phyloP scores from a whole-genome alignment of 2,797 vertebrate genomes.

The Cercopithecus neglectus region DNA sequence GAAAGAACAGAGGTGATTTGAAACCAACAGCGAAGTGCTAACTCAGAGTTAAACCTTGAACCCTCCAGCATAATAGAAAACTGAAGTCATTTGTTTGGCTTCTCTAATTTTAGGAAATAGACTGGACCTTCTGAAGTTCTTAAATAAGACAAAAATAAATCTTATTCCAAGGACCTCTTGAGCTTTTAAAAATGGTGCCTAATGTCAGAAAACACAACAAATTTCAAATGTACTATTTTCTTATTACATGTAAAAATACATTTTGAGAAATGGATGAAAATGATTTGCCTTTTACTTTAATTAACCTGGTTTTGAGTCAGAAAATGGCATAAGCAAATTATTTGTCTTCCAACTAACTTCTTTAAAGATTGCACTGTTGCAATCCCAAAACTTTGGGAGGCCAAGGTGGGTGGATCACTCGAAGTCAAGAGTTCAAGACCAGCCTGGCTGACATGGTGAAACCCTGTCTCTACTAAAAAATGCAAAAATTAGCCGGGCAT shows the following conservation, averaged over 20 bases:
- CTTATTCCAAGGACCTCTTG: neutral
- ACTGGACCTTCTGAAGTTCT: neutral
- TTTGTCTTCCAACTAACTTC: neutral
- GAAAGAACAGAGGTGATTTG: neutral
- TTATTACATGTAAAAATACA: neutral
- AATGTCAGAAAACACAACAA: neutral
- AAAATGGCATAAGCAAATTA: neutral
- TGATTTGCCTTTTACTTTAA: neutral
- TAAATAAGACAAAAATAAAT: constrained; percentile 19
- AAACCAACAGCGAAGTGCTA: neutral
- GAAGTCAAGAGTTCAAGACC: neutral
- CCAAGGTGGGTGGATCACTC: neutral
- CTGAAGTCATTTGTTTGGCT: neutral
- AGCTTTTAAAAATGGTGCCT: neutral
- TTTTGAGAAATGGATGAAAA: neutral
- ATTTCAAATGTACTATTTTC: neutral
- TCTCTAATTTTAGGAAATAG: neutral
- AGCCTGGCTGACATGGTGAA: neutral
- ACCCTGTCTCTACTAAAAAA: neutral
- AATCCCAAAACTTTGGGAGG: neutral
- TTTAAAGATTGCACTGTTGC: neutral
- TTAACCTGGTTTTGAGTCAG: neutral
- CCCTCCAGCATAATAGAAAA: neutral
- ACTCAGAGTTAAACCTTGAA: neutral
- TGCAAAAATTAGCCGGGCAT: neutral